These are phyloP conservation scores for Rafetus swinhoei DNA, from an alignment of 2,113 vertebrate genomes.

Conservation along the genomic window DNA sequence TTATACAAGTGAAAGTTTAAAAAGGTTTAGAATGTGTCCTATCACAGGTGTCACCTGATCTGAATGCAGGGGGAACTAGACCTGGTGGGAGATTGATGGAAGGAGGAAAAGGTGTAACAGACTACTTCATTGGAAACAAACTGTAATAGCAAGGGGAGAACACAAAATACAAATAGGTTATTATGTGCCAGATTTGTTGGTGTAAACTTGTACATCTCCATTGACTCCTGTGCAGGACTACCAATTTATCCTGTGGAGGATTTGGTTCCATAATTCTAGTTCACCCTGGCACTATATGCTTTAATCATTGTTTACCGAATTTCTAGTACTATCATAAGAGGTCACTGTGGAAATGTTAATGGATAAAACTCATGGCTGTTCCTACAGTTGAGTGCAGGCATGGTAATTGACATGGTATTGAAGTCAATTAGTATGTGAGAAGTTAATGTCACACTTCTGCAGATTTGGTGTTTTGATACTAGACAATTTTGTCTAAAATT, in stretches of 20 bases:
- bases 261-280: background rate
- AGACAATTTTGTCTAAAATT: background rate
- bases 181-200: background rate
- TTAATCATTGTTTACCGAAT: background rate
- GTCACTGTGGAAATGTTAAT: background rate
- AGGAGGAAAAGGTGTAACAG: background rate
- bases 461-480: background rate
- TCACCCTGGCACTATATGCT: background rate
- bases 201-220: background rate
- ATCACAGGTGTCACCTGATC: too few relatives aligned
- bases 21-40: background rate
- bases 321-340: background rate
- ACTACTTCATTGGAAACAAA: background rate
- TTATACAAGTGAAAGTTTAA: background rate
- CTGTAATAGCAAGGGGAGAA: background rate
- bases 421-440: background rate
- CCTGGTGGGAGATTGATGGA: too few relatives aligned
- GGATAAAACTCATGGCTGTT: background rate
- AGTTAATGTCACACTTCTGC: background rate
- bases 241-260: background rate
- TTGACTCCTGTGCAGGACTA: background rate
- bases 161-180: background rate
- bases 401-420: background rate
- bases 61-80: too few relatives aligned
- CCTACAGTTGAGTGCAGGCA: background rate